Percentiles rank a stretch among this genome's conserved stretches.
Evolutionary conservation across 2,113 vertebrate species (phyloP).

Genomic region (Illadopsis cleaveri): DNA sequence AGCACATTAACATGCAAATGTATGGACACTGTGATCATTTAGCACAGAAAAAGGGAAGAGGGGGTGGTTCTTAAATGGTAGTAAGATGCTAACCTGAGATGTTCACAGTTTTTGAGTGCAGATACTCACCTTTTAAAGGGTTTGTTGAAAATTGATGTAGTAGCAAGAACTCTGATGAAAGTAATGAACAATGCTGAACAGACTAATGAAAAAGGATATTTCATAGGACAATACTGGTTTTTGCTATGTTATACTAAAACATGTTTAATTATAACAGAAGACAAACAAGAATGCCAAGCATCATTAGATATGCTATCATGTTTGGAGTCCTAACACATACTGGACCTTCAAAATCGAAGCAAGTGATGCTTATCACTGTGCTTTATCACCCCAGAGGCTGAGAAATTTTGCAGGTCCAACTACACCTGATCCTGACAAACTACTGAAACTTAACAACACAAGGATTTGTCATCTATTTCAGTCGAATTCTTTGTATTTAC

Average conservation of each 20-base stretch:
- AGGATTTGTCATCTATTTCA: not conserved
- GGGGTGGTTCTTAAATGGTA: not conserved
- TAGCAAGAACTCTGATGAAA: not conserved
- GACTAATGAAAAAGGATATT: not conserved
- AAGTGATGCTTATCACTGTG: not conserved
- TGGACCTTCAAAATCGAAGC: not conserved
- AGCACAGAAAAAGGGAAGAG: not conserved
- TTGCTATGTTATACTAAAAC: not conserved
- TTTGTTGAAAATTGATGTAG: not conserved
- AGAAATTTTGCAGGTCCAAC: not conserved
- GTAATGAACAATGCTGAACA: not conserved
- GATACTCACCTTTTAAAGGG: not conserved
- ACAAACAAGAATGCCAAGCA: not conserved
- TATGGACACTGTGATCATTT: not conserved
- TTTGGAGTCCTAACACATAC: not conserved
- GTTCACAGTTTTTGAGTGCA: not conserved
- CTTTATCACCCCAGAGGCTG: not conserved
- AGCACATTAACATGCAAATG: not conserved
- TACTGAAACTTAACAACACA: not conserved
- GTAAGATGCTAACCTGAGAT: not conserved
- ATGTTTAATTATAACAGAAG: not conserved
- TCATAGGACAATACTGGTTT: not conserved
- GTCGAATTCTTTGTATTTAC: not conserved
- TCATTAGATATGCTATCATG: not conserved
- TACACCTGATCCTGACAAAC: not conserved